Evolutionary conservation across 2,888 invertebrate genomes (phyloP).

Genomic region (Chrysolina americana): DNA sequence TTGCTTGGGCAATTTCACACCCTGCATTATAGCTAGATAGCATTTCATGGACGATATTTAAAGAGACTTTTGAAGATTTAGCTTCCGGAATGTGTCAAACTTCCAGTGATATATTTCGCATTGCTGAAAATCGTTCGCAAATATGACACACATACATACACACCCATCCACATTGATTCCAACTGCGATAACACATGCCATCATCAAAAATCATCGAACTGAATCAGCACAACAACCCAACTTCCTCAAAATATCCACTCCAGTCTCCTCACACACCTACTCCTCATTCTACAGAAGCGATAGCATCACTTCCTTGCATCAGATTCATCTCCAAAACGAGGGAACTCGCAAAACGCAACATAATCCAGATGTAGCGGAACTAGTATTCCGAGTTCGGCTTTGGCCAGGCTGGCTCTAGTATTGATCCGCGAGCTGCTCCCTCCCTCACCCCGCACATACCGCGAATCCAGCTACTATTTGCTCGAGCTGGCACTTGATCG

Average conservation of each 20-base stretch:
- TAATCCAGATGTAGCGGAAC: conserved; percentile 50
- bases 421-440: conserved; percentile 66
- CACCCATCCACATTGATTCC: too few species aligned
- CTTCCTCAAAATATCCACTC: not conserved
- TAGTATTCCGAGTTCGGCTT: conserved; percentile 58
- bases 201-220: too few species aligned
- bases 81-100: too few species aligned
- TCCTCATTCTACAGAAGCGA: not conserved
- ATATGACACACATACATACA: too few species aligned
- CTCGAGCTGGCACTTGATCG: conserved; percentile 30
- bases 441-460: conserved; percentile 56
- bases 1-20: too few species aligned
- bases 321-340: not conserved
- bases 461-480: conserved; percentile 48
- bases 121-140: too few species aligned
- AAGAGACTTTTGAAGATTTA: too few species aligned
- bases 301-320: not conserved
- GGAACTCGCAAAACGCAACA: conserved; percentile 30
- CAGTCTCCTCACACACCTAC: too few species aligned
- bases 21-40: too few species aligned
- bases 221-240: not conserved
- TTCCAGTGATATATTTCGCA: too few species aligned
- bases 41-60: too few species aligned
- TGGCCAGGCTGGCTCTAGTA: conserved; percentile 67
- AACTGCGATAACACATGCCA: too few species aligned